Conservation (phyloP, 2,888 invertebrate genomes). For the Hyposoter dolosus region DNA sequence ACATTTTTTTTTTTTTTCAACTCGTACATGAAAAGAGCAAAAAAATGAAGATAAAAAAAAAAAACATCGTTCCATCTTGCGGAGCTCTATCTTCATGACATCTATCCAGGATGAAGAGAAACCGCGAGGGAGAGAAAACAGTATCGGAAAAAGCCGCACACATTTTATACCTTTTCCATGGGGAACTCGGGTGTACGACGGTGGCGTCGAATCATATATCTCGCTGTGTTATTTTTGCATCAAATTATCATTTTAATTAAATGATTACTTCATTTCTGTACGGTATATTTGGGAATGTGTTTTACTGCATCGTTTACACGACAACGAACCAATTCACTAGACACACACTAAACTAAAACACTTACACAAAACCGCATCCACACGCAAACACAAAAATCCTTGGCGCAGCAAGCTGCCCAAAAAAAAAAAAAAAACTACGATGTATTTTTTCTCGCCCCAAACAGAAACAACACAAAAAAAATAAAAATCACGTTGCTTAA, state of each 20-base stretch:
- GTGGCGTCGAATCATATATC: conserved; percentile 70
- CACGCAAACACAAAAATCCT: conserved; percentile 56
- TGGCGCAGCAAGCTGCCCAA: conserved; percentile 20
- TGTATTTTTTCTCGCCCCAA: neutral
- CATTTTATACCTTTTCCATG: conserved; percentile 87
- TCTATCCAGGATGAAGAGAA: neutral
- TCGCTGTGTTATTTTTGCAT: conserved; percentile 67
- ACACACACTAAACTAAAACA: conserved; percentile 9
- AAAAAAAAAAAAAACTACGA: neutral
- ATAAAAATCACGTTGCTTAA: no score
- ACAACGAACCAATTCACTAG: conserved; percentile 20
- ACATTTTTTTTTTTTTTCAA: conserved; percentile 10
- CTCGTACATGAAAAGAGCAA: conserved; percentile 30
- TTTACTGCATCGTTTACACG: conserved; percentile 68
- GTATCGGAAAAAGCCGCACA: conserved; percentile 65
- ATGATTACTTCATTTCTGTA: conserved; percentile 44
- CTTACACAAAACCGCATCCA: conserved; percentile 35
- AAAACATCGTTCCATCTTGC: neutral
- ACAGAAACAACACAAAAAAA: neutral
- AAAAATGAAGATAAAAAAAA: conserved; percentile 13
- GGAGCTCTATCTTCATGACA: neutral
- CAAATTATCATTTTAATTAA: conserved; percentile 56
- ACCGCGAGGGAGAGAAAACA: conserved; percentile 2
- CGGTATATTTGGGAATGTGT: conserved; percentile 69
- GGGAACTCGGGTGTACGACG: conserved; percentile 74